phyloP scores from a whole-genome alignment of 1,140 invertebrate genomes.

The Cyclina sinensis region DNA sequence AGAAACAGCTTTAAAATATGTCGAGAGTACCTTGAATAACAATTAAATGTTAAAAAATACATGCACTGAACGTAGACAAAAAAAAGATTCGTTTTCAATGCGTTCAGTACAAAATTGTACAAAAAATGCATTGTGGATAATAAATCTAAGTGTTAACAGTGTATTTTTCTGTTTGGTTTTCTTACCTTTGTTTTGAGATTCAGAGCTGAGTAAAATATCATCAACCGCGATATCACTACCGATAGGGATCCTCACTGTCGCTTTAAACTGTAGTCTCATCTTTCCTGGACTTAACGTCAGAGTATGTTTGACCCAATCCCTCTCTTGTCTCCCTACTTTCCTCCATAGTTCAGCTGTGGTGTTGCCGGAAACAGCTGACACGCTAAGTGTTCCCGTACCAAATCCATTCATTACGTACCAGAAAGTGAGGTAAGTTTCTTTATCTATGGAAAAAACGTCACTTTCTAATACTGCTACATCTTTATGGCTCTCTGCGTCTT shows the following conservation, averaged over 20 bases:
- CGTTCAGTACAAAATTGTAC: too few relatives aligned
- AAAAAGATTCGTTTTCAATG: too few relatives aligned
- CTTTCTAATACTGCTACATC: conserved; percentile 34
- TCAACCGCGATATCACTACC: conserved; percentile 52
- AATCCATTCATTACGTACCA: conserved; percentile 59
- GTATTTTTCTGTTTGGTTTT: too few relatives aligned
- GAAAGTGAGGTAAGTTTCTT: conserved; percentile 13
- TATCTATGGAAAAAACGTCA: background rate
- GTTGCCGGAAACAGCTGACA: background rate
- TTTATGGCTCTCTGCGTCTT: background rate
- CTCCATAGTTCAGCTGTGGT: background rate
- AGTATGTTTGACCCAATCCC: background rate
- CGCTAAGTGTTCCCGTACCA: background rate
- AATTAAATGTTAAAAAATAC: too few relatives aligned
- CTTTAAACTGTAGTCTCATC: conserved; percentile 29
- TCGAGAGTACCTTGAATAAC: too few relatives aligned
- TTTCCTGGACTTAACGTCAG: conserved; percentile 15
- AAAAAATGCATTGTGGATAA: too few relatives aligned
- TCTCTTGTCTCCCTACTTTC: conserved; percentile 13
- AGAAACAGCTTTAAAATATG: too few relatives aligned
- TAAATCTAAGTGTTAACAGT: too few relatives aligned
- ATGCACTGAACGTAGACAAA: too few relatives aligned
- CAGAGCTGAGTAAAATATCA: conserved; percentile 17
- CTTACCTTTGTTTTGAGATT: conserved; percentile 32
- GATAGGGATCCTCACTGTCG: conserved; percentile 32